Evolutionary conservation across 2,797 vertebrate genomes (phyloP).

Genomic region (Phaenicophaeus curvirostris): DNA sequence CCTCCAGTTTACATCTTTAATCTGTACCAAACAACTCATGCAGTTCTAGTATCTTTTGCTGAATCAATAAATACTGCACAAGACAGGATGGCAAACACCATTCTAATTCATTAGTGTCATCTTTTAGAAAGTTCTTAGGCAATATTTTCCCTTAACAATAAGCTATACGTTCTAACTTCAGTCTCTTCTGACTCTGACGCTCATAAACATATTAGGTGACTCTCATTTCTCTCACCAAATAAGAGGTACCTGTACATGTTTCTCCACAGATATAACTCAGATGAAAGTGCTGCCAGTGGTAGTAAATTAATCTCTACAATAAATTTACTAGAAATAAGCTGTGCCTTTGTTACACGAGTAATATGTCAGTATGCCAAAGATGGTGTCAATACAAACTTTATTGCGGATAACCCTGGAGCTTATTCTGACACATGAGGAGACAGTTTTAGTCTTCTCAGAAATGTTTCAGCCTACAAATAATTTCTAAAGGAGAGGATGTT

Average conservation of each 20-base stretch:
- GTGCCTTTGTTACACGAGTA: not conserved
- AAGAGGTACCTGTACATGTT: not conserved
- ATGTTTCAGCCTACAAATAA: not conserved
- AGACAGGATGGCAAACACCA: not conserved
- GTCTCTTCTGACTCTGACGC: not conserved
- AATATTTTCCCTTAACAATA: not conserved
- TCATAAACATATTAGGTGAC: not conserved
- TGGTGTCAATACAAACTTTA: not conserved
- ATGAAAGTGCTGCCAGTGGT: not conserved
- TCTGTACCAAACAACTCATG: not conserved
- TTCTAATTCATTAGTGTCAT: not conserved
- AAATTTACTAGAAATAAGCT: not conserved
- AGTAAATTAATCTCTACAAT: not conserved
- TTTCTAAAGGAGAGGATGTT: not conserved
- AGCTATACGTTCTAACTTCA: not conserved
- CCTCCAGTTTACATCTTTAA: not conserved
- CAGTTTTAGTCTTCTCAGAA: not conserved
- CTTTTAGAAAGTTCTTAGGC: not conserved
- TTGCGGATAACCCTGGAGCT: not conserved
- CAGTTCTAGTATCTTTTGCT: not conserved
- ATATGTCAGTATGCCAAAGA: not conserved
- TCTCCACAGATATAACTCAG: not conserved
- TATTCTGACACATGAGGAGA: not conserved
- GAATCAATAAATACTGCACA: not conserved
- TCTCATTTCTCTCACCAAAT: not conserved